These are phyloP conservation scores for Drosophila austrosaltans DNA, from an alignment of 2,888 invertebrate species.

Conservation along the genomic window DNA sequence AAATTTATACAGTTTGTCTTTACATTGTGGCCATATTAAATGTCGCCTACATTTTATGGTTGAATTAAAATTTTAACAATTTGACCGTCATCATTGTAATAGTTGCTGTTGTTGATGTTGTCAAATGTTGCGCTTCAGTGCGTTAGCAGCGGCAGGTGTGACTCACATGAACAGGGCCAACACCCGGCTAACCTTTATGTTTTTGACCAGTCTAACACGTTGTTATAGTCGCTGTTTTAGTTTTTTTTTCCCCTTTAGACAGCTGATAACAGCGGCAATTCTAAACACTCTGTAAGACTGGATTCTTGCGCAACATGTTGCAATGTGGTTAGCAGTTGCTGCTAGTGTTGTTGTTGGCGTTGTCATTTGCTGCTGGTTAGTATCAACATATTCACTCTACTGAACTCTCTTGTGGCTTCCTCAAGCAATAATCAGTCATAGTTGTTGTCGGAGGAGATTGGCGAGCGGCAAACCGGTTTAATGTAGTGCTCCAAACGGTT, in stretches of 20 bases:
- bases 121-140: conserved; percentile 59
- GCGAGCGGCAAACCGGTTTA: conserved; percentile 60
- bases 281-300: conserved; percentile 44
- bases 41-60: conserved; percentile 63
- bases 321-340: conserved; percentile 60
- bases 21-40: conserved; percentile 23
- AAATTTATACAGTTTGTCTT: background rate
- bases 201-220: conserved; percentile 68
- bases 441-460: conserved; percentile 39
- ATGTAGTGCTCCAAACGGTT: conserved; percentile 62
- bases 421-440: conserved; percentile 44
- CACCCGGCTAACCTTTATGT: conserved; percentile 70
- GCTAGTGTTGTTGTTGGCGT: conserved; percentile 40
- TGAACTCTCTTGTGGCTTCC: conserved; percentile 53
- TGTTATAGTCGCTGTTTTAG: conserved; percentile 30
- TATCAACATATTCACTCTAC: conserved; percentile 5
- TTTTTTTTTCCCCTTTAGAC: background rate
- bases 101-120: conserved; percentile 36
- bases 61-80: conserved; percentile 53
- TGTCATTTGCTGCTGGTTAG: conserved; percentile 14
- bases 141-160: conserved; percentile 60
- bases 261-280: conserved; percentile 58
- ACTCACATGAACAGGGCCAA: conserved; percentile 68
- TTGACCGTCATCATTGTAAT: conserved; percentile 64
- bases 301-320: conserved; percentile 60